Base-by-base conservation (phyloP, 2,797 vertebrate genomes). In the Pteropus rufus region DNA sequence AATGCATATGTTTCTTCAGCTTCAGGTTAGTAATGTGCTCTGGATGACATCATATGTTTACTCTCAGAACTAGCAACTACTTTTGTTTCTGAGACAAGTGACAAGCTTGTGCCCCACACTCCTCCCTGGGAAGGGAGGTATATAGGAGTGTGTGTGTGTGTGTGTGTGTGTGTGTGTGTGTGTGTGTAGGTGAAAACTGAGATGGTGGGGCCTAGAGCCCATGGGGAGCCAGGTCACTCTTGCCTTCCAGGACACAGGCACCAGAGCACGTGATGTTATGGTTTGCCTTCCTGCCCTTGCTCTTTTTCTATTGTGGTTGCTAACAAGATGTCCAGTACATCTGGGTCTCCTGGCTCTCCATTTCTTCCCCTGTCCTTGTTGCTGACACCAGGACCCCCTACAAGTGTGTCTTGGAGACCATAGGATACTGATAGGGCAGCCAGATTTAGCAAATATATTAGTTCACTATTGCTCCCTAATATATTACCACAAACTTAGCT, bases 11-110 rank as follows among this genome's bases (percentile, higher is more conserved):
- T 85, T 89, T 77, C 76, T 79, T 49, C 8, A 73, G 19, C 70
- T 93, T 76, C 7, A 1, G 29, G 60, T 82, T 34, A 41, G 54
- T 39, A 16, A 91, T 36, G 70, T 54, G 44, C 79, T 89, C 67
- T 83, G 72, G 80, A 65, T 85, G 52, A 89, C 26, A 69, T 21
- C 29, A 84, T 52, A 56, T 36, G 49, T 79, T 54, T 60, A 88
- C 41, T 64, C 77, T 23, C 14, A 89, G 46, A 95, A 44, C 62
- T 44, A 89, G 34, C 44, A 93, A 58, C 54, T 64, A 44, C 11
- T 79, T 72, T 85, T 94, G n/a, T 88, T 49, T 87, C 86, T 76
- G 75, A 92, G 70, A 54, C 18, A 69, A 91, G 36, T 34, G 54
- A 79, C 16, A 56, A 44, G 39, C 31, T 95, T 69, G 14, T 90